These are phyloP conservation scores for Melanotus villosus DNA, from an alignment of 2,888 invertebrate genomes.

Conservation along the genomic window DNA sequence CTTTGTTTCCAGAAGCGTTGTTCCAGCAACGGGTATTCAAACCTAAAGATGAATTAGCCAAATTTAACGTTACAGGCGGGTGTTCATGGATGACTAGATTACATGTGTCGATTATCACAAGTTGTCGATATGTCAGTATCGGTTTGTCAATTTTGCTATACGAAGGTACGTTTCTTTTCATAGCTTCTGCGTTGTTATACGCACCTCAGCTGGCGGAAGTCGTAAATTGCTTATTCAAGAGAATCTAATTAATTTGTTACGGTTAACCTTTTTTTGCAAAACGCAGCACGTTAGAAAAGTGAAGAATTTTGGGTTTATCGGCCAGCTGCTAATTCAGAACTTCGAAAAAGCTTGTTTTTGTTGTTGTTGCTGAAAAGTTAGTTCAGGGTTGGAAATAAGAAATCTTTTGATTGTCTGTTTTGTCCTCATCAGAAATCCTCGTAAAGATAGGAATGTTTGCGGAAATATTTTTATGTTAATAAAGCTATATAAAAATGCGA, in stretches of 20 bases:
- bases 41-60: not conserved
- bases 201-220: slow-evolving; percentile 16
- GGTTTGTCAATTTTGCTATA: slow-evolving; percentile 45
- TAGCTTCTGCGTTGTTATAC: not conserved
- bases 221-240: slow-evolving; percentile 12
- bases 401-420: slow-evolving; percentile 35
- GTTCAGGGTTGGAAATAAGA: slow-evolving; percentile 18
- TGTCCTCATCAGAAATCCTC: slow-evolving; percentile 34
- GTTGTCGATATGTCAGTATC: slow-evolving; percentile 57
- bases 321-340: not conserved
- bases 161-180: not conserved
- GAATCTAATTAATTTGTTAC: slow-evolving; percentile 18
- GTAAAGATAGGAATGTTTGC: slow-evolving; percentile 36
- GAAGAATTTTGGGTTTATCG: not conserved
- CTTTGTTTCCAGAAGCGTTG: too few species aligned
- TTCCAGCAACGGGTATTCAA: too few species aligned
- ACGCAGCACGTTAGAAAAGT: not conserved
- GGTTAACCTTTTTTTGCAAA: slow-evolving; percentile 1
- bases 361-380: not conserved
- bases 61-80: slow-evolving; percentile 31
- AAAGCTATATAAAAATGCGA: slow-evolving; percentile 37
- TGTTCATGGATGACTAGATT: slow-evolving; percentile 60
- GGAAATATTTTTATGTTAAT: slow-evolving; percentile 34
- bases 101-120: slow-evolving; percentile 63
- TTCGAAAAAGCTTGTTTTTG: not conserved